Evolutionary conservation across 2,113 vertebrate species (phyloP).

Genomic region (Pyrgilauda ruficollis): DNA sequence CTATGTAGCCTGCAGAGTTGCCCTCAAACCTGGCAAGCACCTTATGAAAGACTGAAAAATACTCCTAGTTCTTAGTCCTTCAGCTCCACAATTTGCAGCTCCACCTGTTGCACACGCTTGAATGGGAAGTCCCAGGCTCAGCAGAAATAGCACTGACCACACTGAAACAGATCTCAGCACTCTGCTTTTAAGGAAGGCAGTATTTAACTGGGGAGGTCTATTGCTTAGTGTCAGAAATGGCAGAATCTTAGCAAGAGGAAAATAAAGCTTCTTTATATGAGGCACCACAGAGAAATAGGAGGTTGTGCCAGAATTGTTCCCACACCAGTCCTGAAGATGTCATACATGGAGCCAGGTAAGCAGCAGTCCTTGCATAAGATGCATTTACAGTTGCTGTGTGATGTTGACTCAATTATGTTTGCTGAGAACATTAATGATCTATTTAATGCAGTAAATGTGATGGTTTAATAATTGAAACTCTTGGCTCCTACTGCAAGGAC

Average conservation of each 20-base stretch:
- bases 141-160: background rate
- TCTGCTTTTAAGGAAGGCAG: background rate
- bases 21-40: background rate
- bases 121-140: background rate
- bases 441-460: background rate
- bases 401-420: background rate
- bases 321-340: background rate
- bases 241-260: background rate
- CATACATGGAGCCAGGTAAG: background rate
- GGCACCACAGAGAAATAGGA: background rate
- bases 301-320: background rate
- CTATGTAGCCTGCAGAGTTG: background rate
- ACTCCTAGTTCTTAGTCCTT: background rate
- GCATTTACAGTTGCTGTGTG: background rate
- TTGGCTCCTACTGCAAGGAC: background rate
- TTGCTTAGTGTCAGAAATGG: background rate
- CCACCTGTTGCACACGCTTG: fast-evolving
- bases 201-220: background rate
- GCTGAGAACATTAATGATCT: background rate
- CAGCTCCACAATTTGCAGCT: background rate
- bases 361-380: background rate
- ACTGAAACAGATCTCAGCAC: fast-evolving
- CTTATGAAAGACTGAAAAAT: background rate
- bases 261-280: background rate
- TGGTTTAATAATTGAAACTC: background rate